Evolutionary conservation across 2,888 invertebrate species (phyloP).

Genomic region (Hybos culiciformis): DNA sequence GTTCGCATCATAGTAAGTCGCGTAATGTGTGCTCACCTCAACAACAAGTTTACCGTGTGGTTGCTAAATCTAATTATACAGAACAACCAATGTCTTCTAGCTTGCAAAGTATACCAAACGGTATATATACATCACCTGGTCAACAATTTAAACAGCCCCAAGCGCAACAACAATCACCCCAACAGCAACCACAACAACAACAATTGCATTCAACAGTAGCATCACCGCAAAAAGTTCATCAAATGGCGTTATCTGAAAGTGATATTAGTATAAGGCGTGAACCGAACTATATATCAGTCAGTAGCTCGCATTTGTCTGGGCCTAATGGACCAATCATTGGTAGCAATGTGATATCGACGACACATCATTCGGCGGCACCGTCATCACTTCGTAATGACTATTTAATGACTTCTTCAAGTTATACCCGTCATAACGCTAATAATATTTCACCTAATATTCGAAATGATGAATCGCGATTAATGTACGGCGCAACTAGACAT

Average conservation of each 20-base stretch:
- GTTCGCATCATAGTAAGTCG: slow-evolving; percentile 23
- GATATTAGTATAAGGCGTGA: slow-evolving; percentile 28
- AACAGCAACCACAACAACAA: slow-evolving; percentile 19
- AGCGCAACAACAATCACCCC: slow-evolving; percentile 15
- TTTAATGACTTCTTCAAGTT: slow-evolving; percentile 24
- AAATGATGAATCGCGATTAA: slow-evolving; percentile 22
- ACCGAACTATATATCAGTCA: slow-evolving; percentile 14
- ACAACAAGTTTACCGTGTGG: slow-evolving; percentile 31
- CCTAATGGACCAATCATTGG: slow-evolving; percentile 18
- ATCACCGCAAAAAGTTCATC: slow-evolving; percentile 24
- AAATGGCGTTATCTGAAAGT: slow-evolving; percentile 22
- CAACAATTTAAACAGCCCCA: slow-evolving; percentile 7
- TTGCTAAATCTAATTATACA: slow-evolving; percentile 32
- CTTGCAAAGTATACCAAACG: slow-evolving; percentile 36
- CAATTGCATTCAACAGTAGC: slow-evolving; percentile 13
- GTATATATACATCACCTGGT: slow-evolving; percentile 23
- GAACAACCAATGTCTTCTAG: slow-evolving; percentile 36
- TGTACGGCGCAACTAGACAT: slow-evolving; percentile 10
- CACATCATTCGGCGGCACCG: slow-evolving; percentile 30
- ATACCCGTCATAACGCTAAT: slow-evolving; percentile 20
- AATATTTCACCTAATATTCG: slow-evolving; percentile 28
- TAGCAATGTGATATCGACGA: slow-evolving; percentile 23
- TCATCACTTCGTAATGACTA: slow-evolving; percentile 30
- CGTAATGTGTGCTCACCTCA: slow-evolving; percentile 31
- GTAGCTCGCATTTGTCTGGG: slow-evolving; percentile 18